Percentiles rank a stretch among this genome's conserved stretches.
phyloP scores from a whole-genome alignment of 2,113 vertebrate species.

The Megaleporinus macrocephalus region DNA sequence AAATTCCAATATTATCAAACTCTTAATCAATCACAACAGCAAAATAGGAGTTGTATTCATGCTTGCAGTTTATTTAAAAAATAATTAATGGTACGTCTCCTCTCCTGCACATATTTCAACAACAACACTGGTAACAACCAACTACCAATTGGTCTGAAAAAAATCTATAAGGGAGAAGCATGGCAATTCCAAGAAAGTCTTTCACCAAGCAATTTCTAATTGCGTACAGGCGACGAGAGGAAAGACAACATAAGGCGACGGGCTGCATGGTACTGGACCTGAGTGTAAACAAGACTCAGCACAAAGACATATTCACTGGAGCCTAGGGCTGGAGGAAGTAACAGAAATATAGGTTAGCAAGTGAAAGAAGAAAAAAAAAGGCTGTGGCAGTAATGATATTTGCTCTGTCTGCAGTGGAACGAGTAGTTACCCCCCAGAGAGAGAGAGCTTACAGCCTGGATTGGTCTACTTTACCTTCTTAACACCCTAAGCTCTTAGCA shows the following conservation, averaged over 20 bases:
- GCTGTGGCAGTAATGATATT: constrained; percentile 45
- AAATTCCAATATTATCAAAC: too few relatives aligned
- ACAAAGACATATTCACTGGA: neutral
- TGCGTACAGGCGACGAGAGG: too few relatives aligned
- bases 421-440: constrained; percentile 38
- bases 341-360: neutral
- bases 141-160: too few relatives aligned
- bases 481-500: constrained; percentile 62
- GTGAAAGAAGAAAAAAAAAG: neutral
- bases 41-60: too few relatives aligned
- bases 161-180: neutral
- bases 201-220: neutral
- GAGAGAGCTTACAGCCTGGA: constrained; percentile 61
- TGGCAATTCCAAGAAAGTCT: neutral
- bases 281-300: neutral
- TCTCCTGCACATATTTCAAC: too few relatives aligned
- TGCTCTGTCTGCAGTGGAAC: constrained; percentile 43
- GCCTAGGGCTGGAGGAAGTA: neutral
- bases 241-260: neutral
- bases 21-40: too few relatives aligned
- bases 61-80: too few relatives aligned
- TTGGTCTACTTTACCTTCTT: constrained; percentile 71
- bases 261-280: neutral
- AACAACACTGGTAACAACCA: too few relatives aligned
- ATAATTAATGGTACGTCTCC: too few relatives aligned